Evolutionary conservation across 2,888 invertebrate genomes (phyloP), one percentile per base, ranked within the genome.

Genomic region (Pseudanteris insignis): DNA sequence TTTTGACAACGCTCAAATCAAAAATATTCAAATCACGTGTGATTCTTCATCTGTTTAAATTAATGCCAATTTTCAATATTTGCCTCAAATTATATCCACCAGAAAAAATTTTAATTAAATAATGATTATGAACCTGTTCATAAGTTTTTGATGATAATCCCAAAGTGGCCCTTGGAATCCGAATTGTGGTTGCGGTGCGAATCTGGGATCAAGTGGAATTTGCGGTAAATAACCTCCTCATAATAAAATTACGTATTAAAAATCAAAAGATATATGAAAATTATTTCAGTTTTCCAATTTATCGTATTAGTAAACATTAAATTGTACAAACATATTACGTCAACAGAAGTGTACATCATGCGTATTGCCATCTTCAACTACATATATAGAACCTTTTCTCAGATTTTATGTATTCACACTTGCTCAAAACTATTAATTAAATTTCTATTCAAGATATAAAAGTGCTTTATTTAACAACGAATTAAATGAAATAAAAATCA

Each of bases 111-210:
- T 8, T 14, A 28, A 4, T 11, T 25, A 25, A 25, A 25, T 34
- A 41, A 41, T 21, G 15, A 10, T 6, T 36, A 41, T 36, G 15
- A 53, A 61, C 61, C 54, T 61, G 44, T 61, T 61, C 37, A 61
- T 46, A 8, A 61, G 5, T 14, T 10, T 25, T 18, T 40, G 44
- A 32, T 61, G 48, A 32, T 40, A 30, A 32, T 59, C 43, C 40
- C 41, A 53, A 0, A 9, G 2, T 9, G 33, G 21, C 5, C 1
- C 9, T 32, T 47, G 15, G n/a, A n/a, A n/a, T 2, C 1, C 26
- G 11, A 55, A 55, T 32, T 28, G 50, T n/a, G 50, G 30, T 6
- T 24, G 33, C 8, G 63, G 63, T 3, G 63, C 63, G n/a, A 57
- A 57, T 10, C 57, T 48, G 2, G 48, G 57, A 37, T 57, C 57